These are phyloP conservation scores for Masnerella sp. DNA, from an alignment of 2,888 invertebrate genomes.

Conservation along the genomic window DNA sequence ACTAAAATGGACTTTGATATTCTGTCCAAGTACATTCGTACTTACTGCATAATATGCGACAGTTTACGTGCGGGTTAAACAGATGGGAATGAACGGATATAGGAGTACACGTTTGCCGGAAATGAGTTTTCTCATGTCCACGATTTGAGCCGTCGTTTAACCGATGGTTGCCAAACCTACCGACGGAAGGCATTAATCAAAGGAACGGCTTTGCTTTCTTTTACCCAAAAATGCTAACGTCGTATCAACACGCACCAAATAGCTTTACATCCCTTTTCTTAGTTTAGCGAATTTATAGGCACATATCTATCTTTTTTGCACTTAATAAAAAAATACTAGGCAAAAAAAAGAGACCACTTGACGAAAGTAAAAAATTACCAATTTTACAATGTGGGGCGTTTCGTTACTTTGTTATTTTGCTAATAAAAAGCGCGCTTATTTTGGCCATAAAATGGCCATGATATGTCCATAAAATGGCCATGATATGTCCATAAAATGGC, in stretches of 20 bases:
- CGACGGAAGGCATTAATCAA: slow-evolving; percentile 71
- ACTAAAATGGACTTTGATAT: slow-evolving; percentile 13
- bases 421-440: no score
- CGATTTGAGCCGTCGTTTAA: slow-evolving; percentile 64
- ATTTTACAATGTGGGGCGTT: no score
- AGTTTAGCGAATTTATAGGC: no score
- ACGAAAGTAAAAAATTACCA: no score
- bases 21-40: slow-evolving; percentile 1
- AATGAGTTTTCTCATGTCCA: slow-evolving; percentile 74
- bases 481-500: no score
- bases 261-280: no score
- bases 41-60: slow-evolving; percentile 18
- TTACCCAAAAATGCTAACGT: slow-evolving; percentile 68
- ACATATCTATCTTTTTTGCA: no score
- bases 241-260: slow-evolving; percentile 55
- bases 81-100: slow-evolving; percentile 41
- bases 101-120: slow-evolving; percentile 65
- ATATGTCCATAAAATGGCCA: no score
- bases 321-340: no score
- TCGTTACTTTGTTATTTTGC: no score
- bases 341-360: no score
- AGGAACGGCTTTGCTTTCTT: slow-evolving; percentile 67
- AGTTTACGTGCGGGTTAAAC: slow-evolving; percentile 19
- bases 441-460: no score
- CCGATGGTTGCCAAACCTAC: slow-evolving; percentile 45